These are phyloP conservation scores for Labeo rohita DNA, from an alignment of 2,113 vertebrate genomes.

Conservation along the genomic window DNA sequence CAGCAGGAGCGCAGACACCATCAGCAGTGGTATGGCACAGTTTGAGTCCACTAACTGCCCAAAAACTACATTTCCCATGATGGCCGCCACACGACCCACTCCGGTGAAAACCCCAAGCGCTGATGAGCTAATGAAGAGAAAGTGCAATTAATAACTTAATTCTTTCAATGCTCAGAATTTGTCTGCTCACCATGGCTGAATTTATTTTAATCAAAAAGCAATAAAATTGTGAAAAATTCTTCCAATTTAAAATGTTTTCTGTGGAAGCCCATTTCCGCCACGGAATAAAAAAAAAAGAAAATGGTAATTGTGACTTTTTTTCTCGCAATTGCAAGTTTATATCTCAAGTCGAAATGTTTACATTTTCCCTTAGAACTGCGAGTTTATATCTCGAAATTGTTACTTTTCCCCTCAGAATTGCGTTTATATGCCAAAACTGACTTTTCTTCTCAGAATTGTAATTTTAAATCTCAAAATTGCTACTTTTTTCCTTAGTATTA, in stretches of 20 bases:
- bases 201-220: neutral
- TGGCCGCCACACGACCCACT: slow-evolving; percentile 72
- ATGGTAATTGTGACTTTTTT: no score
- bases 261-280: no score
- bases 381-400: no score
- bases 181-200: neutral
- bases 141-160: neutral
- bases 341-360: no score
- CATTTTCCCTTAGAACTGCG: no score
- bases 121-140: slow-evolving; percentile 68
- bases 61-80: slow-evolving; percentile 74
- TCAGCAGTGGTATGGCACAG: slow-evolving; percentile 73
- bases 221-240: neutral
- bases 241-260: neutral
- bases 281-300: no score
- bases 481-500: no score
- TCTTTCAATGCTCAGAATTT: neutral
- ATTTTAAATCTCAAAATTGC: no score
- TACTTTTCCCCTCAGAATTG: no score
- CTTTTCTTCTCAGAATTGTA: no score
- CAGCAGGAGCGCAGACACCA: slow-evolving; percentile 73
- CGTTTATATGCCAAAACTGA: no score
- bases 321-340: no score
- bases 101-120: slow-evolving; percentile 78
- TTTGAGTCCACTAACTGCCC: slow-evolving; percentile 73